Conservation (phyloP, 2,113 vertebrate species). For the Dascyllus trimaculatus region DNA sequence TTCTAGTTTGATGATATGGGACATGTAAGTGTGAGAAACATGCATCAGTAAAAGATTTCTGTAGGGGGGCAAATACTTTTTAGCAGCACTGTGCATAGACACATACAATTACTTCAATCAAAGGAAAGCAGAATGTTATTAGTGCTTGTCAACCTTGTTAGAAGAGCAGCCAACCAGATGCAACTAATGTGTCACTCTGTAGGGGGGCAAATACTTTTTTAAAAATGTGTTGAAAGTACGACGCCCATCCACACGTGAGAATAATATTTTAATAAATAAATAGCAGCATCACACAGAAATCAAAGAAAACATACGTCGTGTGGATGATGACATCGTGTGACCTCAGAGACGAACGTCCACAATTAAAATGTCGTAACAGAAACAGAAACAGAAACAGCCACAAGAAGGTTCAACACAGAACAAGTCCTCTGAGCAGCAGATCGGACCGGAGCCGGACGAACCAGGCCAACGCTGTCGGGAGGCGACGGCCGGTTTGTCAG, state of each 20-base stretch:
- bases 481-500: constrained; percentile 15
- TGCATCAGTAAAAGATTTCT: too few species aligned
- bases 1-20: too few species aligned
- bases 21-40: too few species aligned
- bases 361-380: constrained; percentile 65
- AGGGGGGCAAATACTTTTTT: too few species aligned
- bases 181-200: too few species aligned
- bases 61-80: too few species aligned
- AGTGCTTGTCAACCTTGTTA: too few species aligned
- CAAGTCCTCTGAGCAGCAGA: constrained; percentile 16
- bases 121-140: too few species aligned
- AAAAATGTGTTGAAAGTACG: neutral
- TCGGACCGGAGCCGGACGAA: constrained; percentile 46
- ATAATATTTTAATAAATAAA: constrained; percentile 85
- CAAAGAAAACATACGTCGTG: constrained; percentile 64
- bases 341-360: constrained; percentile 75
- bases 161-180: too few species aligned
- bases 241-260: constrained; percentile 53
- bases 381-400: constrained; percentile 55
- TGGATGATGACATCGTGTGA: constrained; percentile 58
- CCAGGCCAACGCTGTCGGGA: neutral
- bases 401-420: constrained; percentile 48
- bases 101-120: too few species aligned
- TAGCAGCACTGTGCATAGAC: too few species aligned
- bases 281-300: constrained; percentile 81